Base-by-base conservation (phyloP, 2,888 invertebrate species). In the Phalangium opilio region DNA sequence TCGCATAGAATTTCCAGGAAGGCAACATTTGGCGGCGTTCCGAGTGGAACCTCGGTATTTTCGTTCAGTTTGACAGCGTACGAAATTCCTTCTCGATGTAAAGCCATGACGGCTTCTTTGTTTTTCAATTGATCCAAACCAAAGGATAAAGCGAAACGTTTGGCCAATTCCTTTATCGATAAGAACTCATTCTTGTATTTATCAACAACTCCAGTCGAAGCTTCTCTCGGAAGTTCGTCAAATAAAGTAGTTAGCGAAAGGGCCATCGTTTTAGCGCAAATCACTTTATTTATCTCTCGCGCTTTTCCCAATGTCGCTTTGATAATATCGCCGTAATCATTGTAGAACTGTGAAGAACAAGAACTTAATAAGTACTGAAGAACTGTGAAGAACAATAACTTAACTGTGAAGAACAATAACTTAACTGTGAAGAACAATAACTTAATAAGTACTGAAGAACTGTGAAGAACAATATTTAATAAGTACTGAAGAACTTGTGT, bases 271-370 rank as follows among this genome's bases (percentile, higher is more conserved):
- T 90, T 75, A 7, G 96, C 90, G 68, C 93, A 95, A 65, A 83
- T 84, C 36, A 90, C 81, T 70, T 93, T 95, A 71, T 93, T 93
- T 59, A 95, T 90, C 71, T 99, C 98, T 57, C 96, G 76, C 11
- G 93, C 89, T 70, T 96, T 96, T 59, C 86, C 85, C 59, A 99
- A 71, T 10, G 96, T 93, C 33, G 89, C 83, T 71, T 99, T 99
- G 57, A 98, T 71, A 39, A 62, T 59, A 41, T 60, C 60, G 20
- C 61, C 61, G 48, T 60, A 62, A 50, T 61, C 60, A 48, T 60
- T 60, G 45, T 61, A 62, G 47, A 62, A 62, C 53, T 57, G 34
- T 21, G 40, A 44, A 32, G 46, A 53, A 39, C 20, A 20, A 35
- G 12, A 50, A 15, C n/a, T n/a, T n/a, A n/a, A n/a, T 60, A 62